These are phyloP conservation scores for Epizoanthus ramosus DNA, from an alignment of 92 coral and sea anemone species.

Conservation along the genomic window DNA sequence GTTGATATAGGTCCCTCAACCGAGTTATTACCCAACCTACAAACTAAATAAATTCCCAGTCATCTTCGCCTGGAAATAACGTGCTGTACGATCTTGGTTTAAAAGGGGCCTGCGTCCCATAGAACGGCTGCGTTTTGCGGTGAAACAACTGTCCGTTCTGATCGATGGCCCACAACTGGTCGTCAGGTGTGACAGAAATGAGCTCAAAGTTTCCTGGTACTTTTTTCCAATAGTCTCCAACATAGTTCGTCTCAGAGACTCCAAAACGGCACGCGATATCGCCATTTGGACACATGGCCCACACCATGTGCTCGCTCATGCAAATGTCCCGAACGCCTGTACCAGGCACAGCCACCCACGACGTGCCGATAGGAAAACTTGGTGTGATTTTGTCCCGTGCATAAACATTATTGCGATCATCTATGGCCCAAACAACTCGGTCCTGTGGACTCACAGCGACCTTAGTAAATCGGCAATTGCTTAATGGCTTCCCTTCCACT, in stretches of 20 bases:
- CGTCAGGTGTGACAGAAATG: slow-evolving; percentile 86
- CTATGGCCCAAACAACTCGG: slow-evolving; percentile 93
- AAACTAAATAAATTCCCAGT: slow-evolving; percentile 78
- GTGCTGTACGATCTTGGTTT: slow-evolving; percentile 76
- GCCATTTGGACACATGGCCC: slow-evolving; percentile 88
- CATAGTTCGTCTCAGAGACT: slow-evolving; percentile 71
- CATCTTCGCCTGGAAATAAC: slow-evolving; percentile 81
- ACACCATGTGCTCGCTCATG: slow-evolving; percentile 79
- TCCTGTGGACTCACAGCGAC: slow-evolving; percentile 92
- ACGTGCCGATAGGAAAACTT: slow-evolving; percentile 79
- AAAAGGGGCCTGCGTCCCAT: slow-evolving; percentile 89
- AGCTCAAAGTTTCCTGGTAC: slow-evolving; percentile 91
- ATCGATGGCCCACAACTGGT: slow-evolving; percentile 93
- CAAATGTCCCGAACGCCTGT: slow-evolving; percentile 76
- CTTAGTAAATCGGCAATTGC: slow-evolving; percentile 73
- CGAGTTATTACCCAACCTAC: too few relatives aligned
- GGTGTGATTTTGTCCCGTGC: slow-evolving; percentile 85
- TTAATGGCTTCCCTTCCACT: slow-evolving; percentile 69
- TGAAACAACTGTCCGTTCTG: slow-evolving; percentile 84
- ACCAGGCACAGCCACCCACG: slow-evolving; percentile 89
- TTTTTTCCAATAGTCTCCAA: slow-evolving; percentile 97
- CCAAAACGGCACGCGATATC: slow-evolving; percentile 95
- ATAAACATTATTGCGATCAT: slow-evolving; percentile 87
- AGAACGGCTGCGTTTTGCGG: slow-evolving; percentile 84
- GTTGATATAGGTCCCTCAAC: too few relatives aligned